Conservation (phyloP, 2,888 invertebrate species). For the Biston betularia region DNA sequence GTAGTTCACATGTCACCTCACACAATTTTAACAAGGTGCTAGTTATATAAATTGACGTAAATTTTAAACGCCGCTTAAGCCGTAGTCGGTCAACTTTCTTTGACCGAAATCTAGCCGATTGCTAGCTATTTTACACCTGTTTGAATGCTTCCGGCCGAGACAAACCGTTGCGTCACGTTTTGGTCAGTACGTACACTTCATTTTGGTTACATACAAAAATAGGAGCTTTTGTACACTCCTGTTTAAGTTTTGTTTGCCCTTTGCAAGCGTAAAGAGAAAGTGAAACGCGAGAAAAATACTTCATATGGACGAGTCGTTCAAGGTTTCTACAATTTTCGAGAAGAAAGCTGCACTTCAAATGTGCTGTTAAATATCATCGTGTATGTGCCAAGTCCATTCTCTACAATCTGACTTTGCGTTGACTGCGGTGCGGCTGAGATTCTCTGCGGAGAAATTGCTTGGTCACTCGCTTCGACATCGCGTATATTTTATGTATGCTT, state of each 20-base stretch:
- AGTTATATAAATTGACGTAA: slow-evolving; percentile 78
- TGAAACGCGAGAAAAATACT: slow-evolving; percentile 2
- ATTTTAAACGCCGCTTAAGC: slow-evolving; percentile 63
- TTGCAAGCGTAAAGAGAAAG: not conserved
- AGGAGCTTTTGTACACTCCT: not conserved
- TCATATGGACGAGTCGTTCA: not conserved
- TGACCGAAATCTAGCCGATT: slow-evolving; percentile 60
- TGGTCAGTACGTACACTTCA: slow-evolving; percentile 36
- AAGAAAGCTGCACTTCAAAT: slow-evolving; percentile 13
- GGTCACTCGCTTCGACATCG: slow-evolving; percentile 53
- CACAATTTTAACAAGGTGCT: slow-evolving; percentile 72
- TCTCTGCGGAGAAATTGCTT: slow-evolving; percentile 76
- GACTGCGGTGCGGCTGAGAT: slow-evolving; percentile 65
- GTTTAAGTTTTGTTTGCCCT: not conserved
- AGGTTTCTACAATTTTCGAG: slow-evolving; percentile 23
- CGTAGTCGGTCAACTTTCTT: slow-evolving; percentile 70
- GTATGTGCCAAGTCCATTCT: slow-evolving; percentile 30
- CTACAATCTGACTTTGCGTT: slow-evolving; percentile 46
- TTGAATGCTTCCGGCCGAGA: slow-evolving; percentile 46
- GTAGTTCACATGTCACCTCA: slow-evolving; percentile 76
- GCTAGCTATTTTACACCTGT: slow-evolving; percentile 56
- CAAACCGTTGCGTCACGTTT: slow-evolving; percentile 54
- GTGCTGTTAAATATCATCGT: slow-evolving; percentile 37
- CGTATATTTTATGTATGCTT: slow-evolving; percentile 76
- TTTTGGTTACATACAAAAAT: slow-evolving; percentile 13